These are phyloP conservation scores for Dastarcus helophoroides DNA, from an alignment of 2,888 invertebrate genomes.

Conservation along the genomic window DNA sequence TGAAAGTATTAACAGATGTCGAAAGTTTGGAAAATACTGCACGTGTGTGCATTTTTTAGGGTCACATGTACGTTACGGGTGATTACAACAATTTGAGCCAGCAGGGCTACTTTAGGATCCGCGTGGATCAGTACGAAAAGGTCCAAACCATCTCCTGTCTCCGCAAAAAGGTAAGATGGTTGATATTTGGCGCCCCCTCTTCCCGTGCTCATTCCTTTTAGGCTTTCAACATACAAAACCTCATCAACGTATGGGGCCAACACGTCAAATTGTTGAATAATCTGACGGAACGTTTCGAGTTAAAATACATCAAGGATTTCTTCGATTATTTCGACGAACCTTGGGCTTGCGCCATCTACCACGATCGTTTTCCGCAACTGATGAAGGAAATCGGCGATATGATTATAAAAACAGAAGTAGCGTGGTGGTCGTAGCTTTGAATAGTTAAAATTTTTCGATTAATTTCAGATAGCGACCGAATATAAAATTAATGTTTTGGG, in stretches of 20 bases:
- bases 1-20: no score
- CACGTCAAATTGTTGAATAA: slow-evolving; percentile 63
- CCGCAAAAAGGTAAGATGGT: slow-evolving; percentile 38
- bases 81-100: slow-evolving; percentile 30
- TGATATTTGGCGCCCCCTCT: no score
- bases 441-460: no score
- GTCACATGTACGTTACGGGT: slow-evolving; percentile 45
- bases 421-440: neutral
- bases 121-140: slow-evolving; percentile 44
- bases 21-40: neutral
- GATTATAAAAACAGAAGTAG: slow-evolving; percentile 9
- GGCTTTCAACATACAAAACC: slow-evolving; percentile 46
- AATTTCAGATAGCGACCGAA: no score
- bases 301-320: slow-evolving; percentile 51
- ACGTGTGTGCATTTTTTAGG: no score
- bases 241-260: slow-evolving; percentile 55
- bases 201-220: no score
- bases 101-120: slow-evolving; percentile 49
- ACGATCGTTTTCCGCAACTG: slow-evolving; percentile 45
- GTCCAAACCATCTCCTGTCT: slow-evolving; percentile 52
- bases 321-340: slow-evolving; percentile 54
- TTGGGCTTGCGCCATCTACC: slow-evolving; percentile 52
- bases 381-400: slow-evolving; percentile 18
- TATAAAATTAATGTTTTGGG: no score
- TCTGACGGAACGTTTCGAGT: slow-evolving; percentile 48